phyloP scores from a whole-genome alignment of 2,888 invertebrate genomes.

The Platycheirus rosarum region DNA sequence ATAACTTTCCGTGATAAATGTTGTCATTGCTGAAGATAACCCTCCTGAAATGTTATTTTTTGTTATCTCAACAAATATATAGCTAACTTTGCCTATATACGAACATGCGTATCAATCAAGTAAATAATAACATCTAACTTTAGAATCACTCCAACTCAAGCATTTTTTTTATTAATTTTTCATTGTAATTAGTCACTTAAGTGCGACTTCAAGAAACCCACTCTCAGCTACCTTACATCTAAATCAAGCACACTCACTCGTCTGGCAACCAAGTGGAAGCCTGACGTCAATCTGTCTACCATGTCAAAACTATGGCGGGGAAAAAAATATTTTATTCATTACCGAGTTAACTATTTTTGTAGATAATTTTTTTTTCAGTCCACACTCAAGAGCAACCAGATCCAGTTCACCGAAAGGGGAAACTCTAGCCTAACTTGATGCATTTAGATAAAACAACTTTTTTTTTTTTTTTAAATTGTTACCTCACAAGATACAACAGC shows the following conservation, averaged over 20 bases:
- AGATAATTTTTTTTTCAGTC: background rate
- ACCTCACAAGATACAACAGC: slow-evolving; percentile 87
- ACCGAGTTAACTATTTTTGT: slow-evolving; percentile 23
- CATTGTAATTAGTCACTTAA: slow-evolving; percentile 11
- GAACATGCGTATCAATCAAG: too few relatives aligned
- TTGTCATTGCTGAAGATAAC: too few relatives aligned
- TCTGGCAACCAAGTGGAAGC: background rate
- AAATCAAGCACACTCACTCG: slow-evolving; percentile 31
- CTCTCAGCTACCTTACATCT: slow-evolving; percentile 34
- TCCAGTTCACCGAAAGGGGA: slow-evolving; percentile 59
- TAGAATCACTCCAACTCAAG: slow-evolving; percentile 27
- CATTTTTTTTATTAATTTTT: background rate
- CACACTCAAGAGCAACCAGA: slow-evolving; percentile 67
- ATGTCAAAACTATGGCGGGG: slow-evolving; percentile 32
- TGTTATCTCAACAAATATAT: too few relatives aligned
- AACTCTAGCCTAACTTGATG: too few relatives aligned
- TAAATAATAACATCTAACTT: background rate
- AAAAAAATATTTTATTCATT: slow-evolving; percentile 28
- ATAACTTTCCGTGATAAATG: too few relatives aligned
- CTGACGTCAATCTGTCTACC: slow-evolving; percentile 70
- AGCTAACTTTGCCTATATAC: too few relatives aligned
- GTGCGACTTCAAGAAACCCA: slow-evolving; percentile 11
- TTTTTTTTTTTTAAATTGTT: slow-evolving; percentile 75
- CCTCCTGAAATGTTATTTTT: too few relatives aligned
- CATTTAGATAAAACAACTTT: too few relatives aligned